Percentiles rank a stretch among this genome's conserved stretches.
These are phyloP conservation scores for Amblyjoppa proteus DNA, from an alignment of 2,888 invertebrate genomes.

Conservation along the genomic window DNA sequence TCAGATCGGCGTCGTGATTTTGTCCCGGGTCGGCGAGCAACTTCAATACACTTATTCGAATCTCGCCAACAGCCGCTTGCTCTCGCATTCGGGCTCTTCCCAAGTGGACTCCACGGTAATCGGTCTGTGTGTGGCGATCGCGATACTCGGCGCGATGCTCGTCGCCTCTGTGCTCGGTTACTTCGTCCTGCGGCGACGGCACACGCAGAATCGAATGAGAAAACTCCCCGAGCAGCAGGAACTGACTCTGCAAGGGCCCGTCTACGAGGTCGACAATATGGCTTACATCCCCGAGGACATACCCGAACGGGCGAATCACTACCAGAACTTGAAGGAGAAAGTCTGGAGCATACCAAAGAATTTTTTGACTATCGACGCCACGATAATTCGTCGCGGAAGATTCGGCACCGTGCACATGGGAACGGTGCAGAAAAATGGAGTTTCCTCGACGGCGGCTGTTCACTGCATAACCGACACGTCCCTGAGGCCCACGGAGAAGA, in stretches of 20 bases:
- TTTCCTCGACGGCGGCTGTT: conserved; percentile 86
- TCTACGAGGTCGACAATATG: conserved; percentile 92
- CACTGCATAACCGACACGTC: conserved; percentile 89
- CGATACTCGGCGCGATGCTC: conserved; percentile 89
- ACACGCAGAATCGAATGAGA: conserved; percentile 85
- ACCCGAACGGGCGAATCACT: conserved; percentile 89
- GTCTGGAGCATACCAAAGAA: conserved; percentile 91
- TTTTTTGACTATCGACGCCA: conserved; percentile 90
- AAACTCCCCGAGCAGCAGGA: conserved; percentile 88
- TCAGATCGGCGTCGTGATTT: conserved; percentile 81
- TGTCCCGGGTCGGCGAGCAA: conserved; percentile 85
- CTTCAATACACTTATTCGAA: conserved; percentile 80
- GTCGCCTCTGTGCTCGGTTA: conserved; percentile 88
- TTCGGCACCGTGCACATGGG: conserved; percentile 93
- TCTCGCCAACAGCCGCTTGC: conserved; percentile 70
- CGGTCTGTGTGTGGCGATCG: conserved; percentile 89
- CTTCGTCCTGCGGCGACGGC: conserved; percentile 86
- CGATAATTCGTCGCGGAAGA: conserved; percentile 90
- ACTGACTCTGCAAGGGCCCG: conserved; percentile 91
- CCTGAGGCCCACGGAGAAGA: conserved; percentile 86
- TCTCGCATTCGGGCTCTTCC: conserved; percentile 7
- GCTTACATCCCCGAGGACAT: conserved; percentile 92
- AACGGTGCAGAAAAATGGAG: conserved; percentile 88
- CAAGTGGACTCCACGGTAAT: conserved; percentile 76
- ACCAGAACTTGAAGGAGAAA: conserved; percentile 91